phyloP scores from a whole-genome alignment of 2,888 invertebrate species.

The Lepeophtheirus nordmannii region DNA sequence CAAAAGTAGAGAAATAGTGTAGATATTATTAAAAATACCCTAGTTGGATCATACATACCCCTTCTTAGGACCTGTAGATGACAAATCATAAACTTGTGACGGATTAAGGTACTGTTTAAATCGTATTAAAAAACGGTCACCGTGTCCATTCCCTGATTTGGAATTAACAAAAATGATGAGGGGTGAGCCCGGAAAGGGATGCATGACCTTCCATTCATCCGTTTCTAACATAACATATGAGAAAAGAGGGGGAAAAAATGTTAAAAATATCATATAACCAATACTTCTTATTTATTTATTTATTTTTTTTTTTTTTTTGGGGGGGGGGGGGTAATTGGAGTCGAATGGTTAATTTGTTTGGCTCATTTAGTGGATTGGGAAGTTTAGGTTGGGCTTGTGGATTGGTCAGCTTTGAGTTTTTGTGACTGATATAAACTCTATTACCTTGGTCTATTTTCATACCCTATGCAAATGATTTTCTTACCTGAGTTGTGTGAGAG shows the following conservation, averaged over 20 bases:
- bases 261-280: too few species aligned
- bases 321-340: too few species aligned
- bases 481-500: not conserved
- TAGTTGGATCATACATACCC: conserved; percentile 44
- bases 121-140: conserved; percentile 79
- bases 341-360: too few species aligned
- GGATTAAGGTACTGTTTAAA: conserved; percentile 91
- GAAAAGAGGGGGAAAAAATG: not conserved
- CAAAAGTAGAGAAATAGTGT: conserved; percentile 26
- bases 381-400: too few species aligned
- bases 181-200: conserved; percentile 52
- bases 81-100: conserved; percentile 92
- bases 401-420: too few species aligned
- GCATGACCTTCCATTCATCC: conserved; percentile 57
- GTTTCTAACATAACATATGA: not conserved
- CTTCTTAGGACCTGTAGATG: conserved; percentile 63
- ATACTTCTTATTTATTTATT: too few species aligned
- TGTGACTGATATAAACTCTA: too few species aligned
- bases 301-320: too few species aligned
- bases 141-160: conserved; percentile 94
- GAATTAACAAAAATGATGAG: conserved; percentile 93
- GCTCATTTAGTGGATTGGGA: too few species aligned
- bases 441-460: too few species aligned
- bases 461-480: too few species aligned
- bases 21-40: not conserved